Base-by-base conservation (phyloP, 2,113 vertebrate genomes). In the Ascaphus truei region DNA sequence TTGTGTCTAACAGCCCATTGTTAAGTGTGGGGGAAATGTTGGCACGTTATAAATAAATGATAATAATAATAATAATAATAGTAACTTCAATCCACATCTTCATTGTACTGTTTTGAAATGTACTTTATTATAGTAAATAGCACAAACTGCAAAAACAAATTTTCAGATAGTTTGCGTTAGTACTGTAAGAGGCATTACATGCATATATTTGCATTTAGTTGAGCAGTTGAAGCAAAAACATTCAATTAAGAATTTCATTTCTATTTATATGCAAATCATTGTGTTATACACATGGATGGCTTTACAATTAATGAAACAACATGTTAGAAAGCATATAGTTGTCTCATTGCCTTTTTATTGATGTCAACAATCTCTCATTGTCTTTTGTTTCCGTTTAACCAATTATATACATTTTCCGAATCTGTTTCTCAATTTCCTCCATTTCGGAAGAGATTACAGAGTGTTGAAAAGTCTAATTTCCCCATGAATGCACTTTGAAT, bases 261-360 rank as follows among this genome's bases (percentile, higher is more conserved):
- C 47, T 11, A 1, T 31, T 23, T 11, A 29, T 16, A 1, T 6
- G 33, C n/a, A 55, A 30, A 53, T 68, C 1, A 1, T 43, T 51
- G 0, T 16, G 20, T 62, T 39, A 26, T 0, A 43, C 4, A 7
- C 22, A 10, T 1, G 2, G 15, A 26, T 9, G n/a, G 16, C 43
- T 47, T 13, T 25, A 58, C 50, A 7, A 26, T 31, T n/a, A 56
- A 33, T 50, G 31, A 9, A 57, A 12, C 10, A 29, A 41, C 34
- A 16, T 6, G 0, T 22, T 27, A 64, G 20, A 39, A 10, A 26
- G n/a, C 63, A 10, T 51, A 16, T 27, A 26, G 7, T 3, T 31
- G 26, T 37, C 29, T 39, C 15, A 50, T 68, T 68, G 55, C 15
- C 15, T 68, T 58, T 50, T 68, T 68, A 59, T 72, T 66, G 4